phyloP scores from a whole-genome alignment of 1,140 invertebrate genomes.

The Pseudomyrmex gracilis region DNA sequence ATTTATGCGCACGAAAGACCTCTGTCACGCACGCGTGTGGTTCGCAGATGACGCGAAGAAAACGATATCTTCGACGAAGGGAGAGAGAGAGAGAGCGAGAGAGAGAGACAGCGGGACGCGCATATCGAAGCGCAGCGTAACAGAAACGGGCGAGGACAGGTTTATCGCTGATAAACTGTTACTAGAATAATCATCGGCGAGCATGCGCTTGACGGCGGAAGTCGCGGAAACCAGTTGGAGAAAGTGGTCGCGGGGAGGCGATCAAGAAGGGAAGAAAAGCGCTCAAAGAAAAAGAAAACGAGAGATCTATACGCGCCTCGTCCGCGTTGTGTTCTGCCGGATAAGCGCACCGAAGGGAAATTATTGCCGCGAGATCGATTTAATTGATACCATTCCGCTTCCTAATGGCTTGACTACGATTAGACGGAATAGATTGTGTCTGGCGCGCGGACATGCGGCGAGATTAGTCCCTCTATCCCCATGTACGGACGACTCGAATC shows the following conservation, averaged over 20 bases:
- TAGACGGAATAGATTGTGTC: constrained; percentile 66
- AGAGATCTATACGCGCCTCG: not conserved
- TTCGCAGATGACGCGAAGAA: not conserved
- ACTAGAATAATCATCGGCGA: constrained; percentile 47
- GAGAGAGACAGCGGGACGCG: not conserved
- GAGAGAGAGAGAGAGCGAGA: not conserved
- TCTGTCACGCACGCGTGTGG: not conserved
- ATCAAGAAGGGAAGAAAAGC: not conserved
- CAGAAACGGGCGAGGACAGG: constrained; percentile 24
- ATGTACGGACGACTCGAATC: constrained; percentile 22
- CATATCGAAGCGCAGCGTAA: not conserved
- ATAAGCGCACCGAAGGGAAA: not conserved
- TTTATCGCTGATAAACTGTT: constrained; percentile 34
- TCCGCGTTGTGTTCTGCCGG: not conserved
- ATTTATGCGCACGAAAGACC: not conserved
- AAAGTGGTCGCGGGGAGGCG: constrained; percentile 9
- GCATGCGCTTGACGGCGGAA: constrained; percentile 5
- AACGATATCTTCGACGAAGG: not conserved
- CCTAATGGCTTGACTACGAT: constrained; percentile 63
- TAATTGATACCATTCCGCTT: constrained; percentile 62
- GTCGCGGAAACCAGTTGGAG: constrained; percentile 7
- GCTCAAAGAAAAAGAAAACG: not conserved
- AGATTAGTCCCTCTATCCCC: constrained; percentile 62
- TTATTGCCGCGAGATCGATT: constrained; percentile 61
- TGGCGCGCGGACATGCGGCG: constrained; percentile 46